These are phyloP conservation scores for Trachelus iudaicus DNA, from an alignment of 2,888 invertebrate species.

Conservation along the genomic window DNA sequence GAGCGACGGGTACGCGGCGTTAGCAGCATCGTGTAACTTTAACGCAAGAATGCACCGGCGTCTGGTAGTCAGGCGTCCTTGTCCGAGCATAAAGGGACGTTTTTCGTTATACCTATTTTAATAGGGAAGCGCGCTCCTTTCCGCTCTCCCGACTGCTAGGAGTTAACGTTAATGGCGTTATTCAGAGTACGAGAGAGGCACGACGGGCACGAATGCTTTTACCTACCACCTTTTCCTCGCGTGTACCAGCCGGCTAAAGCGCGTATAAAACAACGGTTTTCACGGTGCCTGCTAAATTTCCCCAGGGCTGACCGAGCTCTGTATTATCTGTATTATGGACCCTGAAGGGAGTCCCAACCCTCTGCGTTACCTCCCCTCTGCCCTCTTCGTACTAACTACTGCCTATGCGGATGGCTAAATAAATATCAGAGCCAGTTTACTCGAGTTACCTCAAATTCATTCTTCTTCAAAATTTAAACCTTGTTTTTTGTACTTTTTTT, in stretches of 20 bases:
- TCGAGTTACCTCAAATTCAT: too few species aligned
- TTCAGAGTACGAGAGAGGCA: conserved; percentile 6
- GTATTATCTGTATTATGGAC: conserved; percentile 39
- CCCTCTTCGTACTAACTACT: conserved; percentile 16
- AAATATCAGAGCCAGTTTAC: too few species aligned
- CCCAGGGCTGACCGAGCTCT: conserved; percentile 42
- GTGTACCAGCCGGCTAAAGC: conserved; percentile 33
- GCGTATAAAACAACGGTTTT: conserved; percentile 50
- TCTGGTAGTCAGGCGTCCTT: too few species aligned
- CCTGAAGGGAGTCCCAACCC: conserved; percentile 34
- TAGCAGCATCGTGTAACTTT: too few species aligned
- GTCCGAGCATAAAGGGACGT: too few species aligned
- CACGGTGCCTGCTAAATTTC: conserved; percentile 49
- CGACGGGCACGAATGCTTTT: conserved; percentile 31
- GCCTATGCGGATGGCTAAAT: neutral
- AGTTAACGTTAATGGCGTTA: conserved; percentile 43
- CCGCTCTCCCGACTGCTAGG: neutral
- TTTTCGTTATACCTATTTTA: too few species aligned
- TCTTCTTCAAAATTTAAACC: too few species aligned
- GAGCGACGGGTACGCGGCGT: too few species aligned
- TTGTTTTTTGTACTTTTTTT: too few species aligned
- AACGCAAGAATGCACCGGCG: too few species aligned
- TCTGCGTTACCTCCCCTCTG: conserved; percentile 13
- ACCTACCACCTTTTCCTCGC: conserved; percentile 26
- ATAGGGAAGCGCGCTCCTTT: too few species aligned